These are phyloP conservation scores for Furcifer pardalis DNA, from an alignment of 2,797 vertebrate genomes.

Conservation along the genomic window DNA sequence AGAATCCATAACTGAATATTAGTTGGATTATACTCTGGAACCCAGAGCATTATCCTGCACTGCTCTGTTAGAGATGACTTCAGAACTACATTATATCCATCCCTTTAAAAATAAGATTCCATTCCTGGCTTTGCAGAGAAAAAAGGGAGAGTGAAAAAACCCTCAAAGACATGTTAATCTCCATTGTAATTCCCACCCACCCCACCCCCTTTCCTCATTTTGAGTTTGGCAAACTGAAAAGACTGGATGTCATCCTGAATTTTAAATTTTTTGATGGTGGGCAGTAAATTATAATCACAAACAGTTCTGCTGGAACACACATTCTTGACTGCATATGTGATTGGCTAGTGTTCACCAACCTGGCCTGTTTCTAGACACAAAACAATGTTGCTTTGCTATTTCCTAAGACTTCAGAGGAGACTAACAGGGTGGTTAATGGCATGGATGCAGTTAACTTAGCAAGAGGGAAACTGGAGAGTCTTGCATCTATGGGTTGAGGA, in stretches of 20 bases:
- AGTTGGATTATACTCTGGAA: too few species aligned
- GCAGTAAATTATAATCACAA: conserved; percentile 41
- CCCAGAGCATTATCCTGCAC: too few species aligned
- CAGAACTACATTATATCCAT: too few species aligned
- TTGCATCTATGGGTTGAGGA: background rate
- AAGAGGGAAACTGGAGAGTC: background rate
- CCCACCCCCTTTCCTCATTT: background rate
- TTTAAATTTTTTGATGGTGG: conserved; percentile 28
- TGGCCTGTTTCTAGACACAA: conserved; percentile 28
- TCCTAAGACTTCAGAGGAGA: conserved; percentile 16
- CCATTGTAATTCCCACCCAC: background rate
- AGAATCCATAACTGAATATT: too few species aligned
- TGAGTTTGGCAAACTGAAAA: background rate
- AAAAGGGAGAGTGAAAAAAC: background rate
- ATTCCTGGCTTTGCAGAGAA: background rate
- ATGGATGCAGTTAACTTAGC: background rate
- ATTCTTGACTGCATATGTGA: conserved; percentile 22
- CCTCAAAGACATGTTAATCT: conserved; percentile 37
- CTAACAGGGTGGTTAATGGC: background rate
- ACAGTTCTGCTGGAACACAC: conserved; percentile 18
- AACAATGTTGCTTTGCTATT: conserved; percentile 34
- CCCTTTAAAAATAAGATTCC: too few species aligned
- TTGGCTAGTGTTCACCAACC: conserved; percentile 28
- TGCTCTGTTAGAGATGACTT: too few species aligned
- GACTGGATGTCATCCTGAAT: conserved; percentile 40